Percentiles rank a stretch among this genome's conserved stretches.
Evolutionary conservation across 1,140 invertebrate species (phyloP).

Genomic region (Ceratoteleas bidentatus): DNA sequence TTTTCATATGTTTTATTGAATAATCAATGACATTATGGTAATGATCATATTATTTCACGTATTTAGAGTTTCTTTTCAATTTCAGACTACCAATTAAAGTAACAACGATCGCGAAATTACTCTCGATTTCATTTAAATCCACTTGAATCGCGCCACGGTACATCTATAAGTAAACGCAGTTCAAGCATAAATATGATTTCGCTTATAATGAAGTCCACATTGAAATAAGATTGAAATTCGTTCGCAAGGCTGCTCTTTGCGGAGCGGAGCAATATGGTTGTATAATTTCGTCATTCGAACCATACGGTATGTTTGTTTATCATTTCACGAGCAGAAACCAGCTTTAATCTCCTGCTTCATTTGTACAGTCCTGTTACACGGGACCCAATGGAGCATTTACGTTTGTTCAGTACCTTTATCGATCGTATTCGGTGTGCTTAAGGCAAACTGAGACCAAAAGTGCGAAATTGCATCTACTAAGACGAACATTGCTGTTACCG

Average conservation of each 20-base stretch:
- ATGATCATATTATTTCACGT: no score
- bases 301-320: slow-evolving; percentile 39
- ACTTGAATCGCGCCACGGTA: neutral
- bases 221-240: slow-evolving; percentile 45
- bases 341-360: slow-evolving; percentile 50
- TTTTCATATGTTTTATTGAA: no score
- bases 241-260: slow-evolving; percentile 26
- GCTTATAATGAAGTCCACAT: slow-evolving; percentile 17
- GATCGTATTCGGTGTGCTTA: slow-evolving; percentile 32
- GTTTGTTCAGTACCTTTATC: slow-evolving; percentile 46
- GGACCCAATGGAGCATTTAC: slow-evolving; percentile 43
- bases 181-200: slow-evolving; percentile 28
- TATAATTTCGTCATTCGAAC: slow-evolving; percentile 29
- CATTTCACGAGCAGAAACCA: slow-evolving; percentile 38
- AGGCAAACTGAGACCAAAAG: slow-evolving; percentile 28
- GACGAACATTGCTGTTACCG: slow-evolving; percentile 17
- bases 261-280: slow-evolving; percentile 21
- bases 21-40: no score
- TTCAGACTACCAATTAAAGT: neutral
- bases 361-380: slow-evolving; percentile 38
- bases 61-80: no score
- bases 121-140: slow-evolving; percentile 8
- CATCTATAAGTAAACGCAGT: neutral
- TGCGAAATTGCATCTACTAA: slow-evolving; percentile 32
- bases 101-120: slow-evolving; percentile 5